Evolutionary conservation across 2,888 invertebrate genomes (phyloP), one percentile per base, ranked within the genome.

Genomic region (Crossocerus cetratus): DNA sequence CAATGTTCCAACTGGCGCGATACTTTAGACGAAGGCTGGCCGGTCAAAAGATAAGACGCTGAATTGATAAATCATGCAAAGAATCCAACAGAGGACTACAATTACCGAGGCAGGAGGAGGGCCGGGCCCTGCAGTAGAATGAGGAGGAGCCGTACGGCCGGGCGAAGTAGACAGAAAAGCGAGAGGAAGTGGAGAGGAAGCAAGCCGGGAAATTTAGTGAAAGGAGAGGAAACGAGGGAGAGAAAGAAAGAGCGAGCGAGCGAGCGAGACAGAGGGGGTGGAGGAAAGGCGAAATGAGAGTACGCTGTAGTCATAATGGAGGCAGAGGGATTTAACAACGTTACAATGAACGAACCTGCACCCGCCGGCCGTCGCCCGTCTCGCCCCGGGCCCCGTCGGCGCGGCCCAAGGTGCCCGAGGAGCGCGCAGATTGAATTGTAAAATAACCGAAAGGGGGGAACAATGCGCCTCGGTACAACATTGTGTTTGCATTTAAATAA

Each of bases 401-500:
- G 5, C 3, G 32, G 8, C 32, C 32, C 32, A 32, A 32, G 5
- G 5, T 32, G 32, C 32, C 32, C 32, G 32, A 8, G 5, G 32
- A 32, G 32, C 32, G 32, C 32, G 32, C 32, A 32, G 32, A 32
- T 32, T 32, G 89, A 88, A 89, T 89, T 88, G 88, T 88, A 88
- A 89, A 89, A 89, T 88, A 89, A 89, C 89, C 86, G 83, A 82
- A 84, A 82, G 83, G 86, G 32, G 32, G 83, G 85, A 86, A 88
- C 87, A 88, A 87, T 87, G 84, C 81, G 78, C 84, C 76, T 80
- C 81, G 85, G 82, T 88, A 88, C 88, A 88, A 87, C 88, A 86
- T 86, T 86, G 86, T 89, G 88, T 89, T 89, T 89, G 88, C 89
- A 89, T 89, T 89, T 88, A 88, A 89, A 89, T 89, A 89, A 89